Conservation (phyloP, 2,888 invertebrate genomes). For the Apotomis capreana region DNA sequence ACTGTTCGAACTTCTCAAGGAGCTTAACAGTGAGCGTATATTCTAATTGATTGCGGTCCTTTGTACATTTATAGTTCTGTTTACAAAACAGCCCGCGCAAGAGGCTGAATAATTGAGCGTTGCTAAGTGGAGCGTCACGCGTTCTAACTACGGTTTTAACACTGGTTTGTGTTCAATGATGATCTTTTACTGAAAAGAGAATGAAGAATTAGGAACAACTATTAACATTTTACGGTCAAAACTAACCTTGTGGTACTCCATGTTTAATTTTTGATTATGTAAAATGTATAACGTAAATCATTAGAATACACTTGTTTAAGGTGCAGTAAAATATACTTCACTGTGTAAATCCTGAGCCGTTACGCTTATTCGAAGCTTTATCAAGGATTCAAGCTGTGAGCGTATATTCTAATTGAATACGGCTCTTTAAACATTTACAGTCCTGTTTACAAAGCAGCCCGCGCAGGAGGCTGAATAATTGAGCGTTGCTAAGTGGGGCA, state of each 20-base stretch:
- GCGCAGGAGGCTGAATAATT: conserved; percentile 34
- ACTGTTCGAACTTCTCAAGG: conserved; percentile 6
- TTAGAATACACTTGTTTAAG: too few relatives aligned
- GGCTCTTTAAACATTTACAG: conserved; percentile 20
- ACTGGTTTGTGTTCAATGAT: conserved; percentile 11
- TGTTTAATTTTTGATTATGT: too few relatives aligned
- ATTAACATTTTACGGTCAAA: too few relatives aligned
- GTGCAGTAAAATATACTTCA: too few relatives aligned
- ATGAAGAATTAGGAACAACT: background rate
- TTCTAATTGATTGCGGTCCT: conserved; percentile 23
- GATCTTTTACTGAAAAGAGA: too few relatives aligned
- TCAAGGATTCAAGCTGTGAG: conserved; percentile 19
- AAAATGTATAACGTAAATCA: too few relatives aligned
- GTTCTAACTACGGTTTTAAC: background rate
- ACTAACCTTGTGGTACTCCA: too few relatives aligned
- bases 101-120: conserved; percentile 36
- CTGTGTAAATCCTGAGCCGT: too few relatives aligned
- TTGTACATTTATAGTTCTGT: conserved; percentile 29
- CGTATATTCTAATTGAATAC: conserved; percentile 26
- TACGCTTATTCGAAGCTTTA: background rate
- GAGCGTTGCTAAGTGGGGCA: conserved; percentile 32
- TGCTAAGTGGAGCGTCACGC: conserved; percentile 33
- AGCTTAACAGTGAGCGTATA: conserved; percentile 13
- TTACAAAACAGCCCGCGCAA: conserved; percentile 20
- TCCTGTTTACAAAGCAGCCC: conserved; percentile 32